Evolutionary conservation across 2,888 invertebrate species (phyloP), one percentile per base, ranked within the genome.

Genomic region (Eilema griseolum): DNA sequence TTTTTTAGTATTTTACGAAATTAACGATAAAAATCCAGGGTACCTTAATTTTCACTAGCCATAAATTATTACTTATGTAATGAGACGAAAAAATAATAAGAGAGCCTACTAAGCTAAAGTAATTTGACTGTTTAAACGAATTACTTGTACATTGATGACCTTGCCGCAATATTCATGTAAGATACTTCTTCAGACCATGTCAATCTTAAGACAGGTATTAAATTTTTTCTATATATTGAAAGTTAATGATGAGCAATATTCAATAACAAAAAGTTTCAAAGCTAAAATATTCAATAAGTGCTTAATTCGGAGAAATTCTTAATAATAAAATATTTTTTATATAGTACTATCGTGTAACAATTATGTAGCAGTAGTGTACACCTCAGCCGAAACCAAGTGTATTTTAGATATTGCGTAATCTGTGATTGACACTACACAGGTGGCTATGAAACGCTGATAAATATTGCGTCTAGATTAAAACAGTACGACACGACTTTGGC

Each of bases 361-460:
- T 31, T 31, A 56, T 33, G 16, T 67, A 59, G 16, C 33, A 33
- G 33, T 33, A 33, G 33, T 66, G 28, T 61, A 23, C 61, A 67
- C 26, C 59, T 57, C 64, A 56, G 61, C 33, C 41, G 16, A 69
- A 71, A 64, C 63, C 62, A 62, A 61, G 66, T 66, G 56, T 67
- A 28, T 67, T 8, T 65, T 67, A 71, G 28, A 71, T 70, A 65
- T 70, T 76, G 69, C 72, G 71, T 71, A 78, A 82, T 71, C 68
- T 16, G 26, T 73, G 78, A 81, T 74, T 66, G 74, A 77, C 68
- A 76, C 12, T 63, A 63, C 64, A 81, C 82, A 81, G 75, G 76
- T 82, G 82, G 64, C 60, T 62, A 67, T 31, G 46, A 70, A 66
- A 70, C 68, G 72, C 72, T 76, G 76, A 77, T 76, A 79, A 79